These are phyloP conservation scores for Channa striata DNA, from an alignment of 2,797 vertebrate species.

Conservation along the genomic window DNA sequence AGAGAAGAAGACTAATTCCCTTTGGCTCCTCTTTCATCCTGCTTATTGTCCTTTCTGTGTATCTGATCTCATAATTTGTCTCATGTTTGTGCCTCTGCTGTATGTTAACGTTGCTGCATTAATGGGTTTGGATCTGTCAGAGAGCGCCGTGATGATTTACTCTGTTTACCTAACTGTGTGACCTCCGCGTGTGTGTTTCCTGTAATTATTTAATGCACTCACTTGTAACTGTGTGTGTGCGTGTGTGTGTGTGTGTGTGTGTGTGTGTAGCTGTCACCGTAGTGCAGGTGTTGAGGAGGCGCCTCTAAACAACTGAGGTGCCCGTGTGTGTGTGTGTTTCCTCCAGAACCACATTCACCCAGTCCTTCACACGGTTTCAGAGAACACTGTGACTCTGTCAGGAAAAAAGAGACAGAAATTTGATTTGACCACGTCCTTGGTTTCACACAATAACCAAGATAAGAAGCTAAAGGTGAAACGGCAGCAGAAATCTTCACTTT, in stretches of 20 bases:
- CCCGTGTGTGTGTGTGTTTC: conserved; percentile 13
- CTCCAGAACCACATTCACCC: no score
- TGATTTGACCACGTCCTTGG: no score
- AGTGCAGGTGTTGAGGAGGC: conserved; percentile 51
- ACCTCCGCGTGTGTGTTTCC: conserved; percentile 45
- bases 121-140: conserved; percentile 47
- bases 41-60: no score
- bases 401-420: no score
- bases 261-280: conserved; percentile 34
- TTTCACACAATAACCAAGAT: no score
- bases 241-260: conserved; percentile 2
- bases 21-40: no score
- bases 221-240: conserved; percentile 14
- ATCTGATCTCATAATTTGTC: neutral
- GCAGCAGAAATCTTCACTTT: no score
- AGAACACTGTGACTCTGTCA: neutral
- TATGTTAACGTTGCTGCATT: conserved; percentile 6
- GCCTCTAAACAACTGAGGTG: conserved; percentile 39
- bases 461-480: no score
- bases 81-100: conserved; percentile 8
- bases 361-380: neutral
- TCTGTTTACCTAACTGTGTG: conserved; percentile 68
- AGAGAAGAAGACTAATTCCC: no score
- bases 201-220: conserved; percentile 59
- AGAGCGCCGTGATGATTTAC: conserved; percentile 55